Conservation (phyloP, 2,888 invertebrate species). For the Cheilosia vernalis region DNA sequence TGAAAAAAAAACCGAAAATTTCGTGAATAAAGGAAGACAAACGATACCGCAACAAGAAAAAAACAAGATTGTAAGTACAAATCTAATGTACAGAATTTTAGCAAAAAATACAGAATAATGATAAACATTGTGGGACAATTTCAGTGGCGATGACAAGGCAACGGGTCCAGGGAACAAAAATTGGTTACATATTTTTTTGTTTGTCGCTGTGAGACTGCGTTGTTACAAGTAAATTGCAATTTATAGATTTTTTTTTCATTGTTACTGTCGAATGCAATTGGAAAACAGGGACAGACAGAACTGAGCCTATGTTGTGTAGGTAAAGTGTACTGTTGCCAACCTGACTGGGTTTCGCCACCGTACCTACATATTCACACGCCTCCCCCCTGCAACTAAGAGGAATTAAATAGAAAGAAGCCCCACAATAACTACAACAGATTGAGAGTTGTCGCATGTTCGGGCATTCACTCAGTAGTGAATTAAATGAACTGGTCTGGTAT, state of each 20-base stretch:
- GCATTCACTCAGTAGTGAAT: constrained; percentile 37
- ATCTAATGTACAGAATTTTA: neutral
- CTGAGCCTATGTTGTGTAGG: constrained; percentile 53
- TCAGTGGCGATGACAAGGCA: neutral
- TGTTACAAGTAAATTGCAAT: constrained; percentile 69
- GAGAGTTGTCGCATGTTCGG: constrained; percentile 54
- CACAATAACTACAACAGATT: constrained; percentile 49
- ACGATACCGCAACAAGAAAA: constrained; percentile 8
- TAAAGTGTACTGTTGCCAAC: constrained; percentile 71
- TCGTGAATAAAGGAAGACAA: constrained; percentile 6
- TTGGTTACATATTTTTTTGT: constrained; percentile 39
- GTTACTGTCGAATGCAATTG: constrained; percentile 59
- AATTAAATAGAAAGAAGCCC: constrained; percentile 59
- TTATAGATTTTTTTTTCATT: constrained; percentile 47
- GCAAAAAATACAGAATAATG: neutral
- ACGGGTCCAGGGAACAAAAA: constrained; percentile 50
- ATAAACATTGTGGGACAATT: neutral
- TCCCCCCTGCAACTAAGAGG: constrained; percentile 16
- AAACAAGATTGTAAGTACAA: constrained; percentile 40
- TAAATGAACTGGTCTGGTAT: too few relatives aligned
- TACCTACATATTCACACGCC: constrained; percentile 21
- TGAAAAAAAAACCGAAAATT: constrained; percentile 50
- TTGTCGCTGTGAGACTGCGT: constrained; percentile 68
- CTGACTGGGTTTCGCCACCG: constrained; percentile 39
- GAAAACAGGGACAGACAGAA: constrained; percentile 44